phyloP scores from a whole-genome alignment of 2,888 invertebrate genomes.

The Ectemnius lituratus region DNA sequence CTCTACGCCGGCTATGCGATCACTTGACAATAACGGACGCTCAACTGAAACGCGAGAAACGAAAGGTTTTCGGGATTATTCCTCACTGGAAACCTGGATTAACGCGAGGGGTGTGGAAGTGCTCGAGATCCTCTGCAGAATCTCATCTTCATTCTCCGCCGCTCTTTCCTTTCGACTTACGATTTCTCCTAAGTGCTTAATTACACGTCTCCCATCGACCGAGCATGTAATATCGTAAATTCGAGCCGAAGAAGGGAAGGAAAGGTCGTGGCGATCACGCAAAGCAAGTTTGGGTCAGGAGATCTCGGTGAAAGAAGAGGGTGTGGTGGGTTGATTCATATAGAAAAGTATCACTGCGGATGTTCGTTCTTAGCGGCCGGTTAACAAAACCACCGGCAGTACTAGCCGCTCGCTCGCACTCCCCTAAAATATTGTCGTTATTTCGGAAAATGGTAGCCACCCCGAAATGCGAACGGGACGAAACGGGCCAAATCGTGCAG shows the following conservation, averaged over 20 bases:
- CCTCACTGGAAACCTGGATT: not conserved
- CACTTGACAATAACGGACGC: conserved; percentile 38
- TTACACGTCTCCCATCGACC: too few species aligned
- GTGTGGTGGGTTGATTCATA: too few species aligned
- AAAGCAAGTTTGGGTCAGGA: not conserved
- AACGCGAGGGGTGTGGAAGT: too few species aligned
- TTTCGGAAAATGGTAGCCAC: conserved; percentile 51
- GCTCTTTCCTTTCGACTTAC: too few species aligned
- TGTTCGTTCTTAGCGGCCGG: conserved; percentile 28
- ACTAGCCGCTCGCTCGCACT: conserved; percentile 27
- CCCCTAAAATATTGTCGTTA: conserved; percentile 51
- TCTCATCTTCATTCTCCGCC: too few species aligned
- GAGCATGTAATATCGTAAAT: too few species aligned
- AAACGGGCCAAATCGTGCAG: conserved; percentile 26
- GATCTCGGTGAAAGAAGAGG: conserved; percentile 9
- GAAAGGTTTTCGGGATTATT: conserved; percentile 19
- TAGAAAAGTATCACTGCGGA: conserved; percentile 21
- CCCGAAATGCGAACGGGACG: conserved; percentile 11
- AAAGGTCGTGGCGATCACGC: too few species aligned
- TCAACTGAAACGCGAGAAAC: conserved; percentile 3
- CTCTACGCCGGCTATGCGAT: not conserved
- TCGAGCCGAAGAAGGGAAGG: too few species aligned
- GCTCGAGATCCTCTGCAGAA: too few species aligned
- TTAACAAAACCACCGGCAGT: conserved; percentile 36
- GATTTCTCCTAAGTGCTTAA: too few species aligned